These are phyloP conservation scores for Nixonia krombeini DNA, from an alignment of 1,140 invertebrate genomes.

Conservation along the genomic window DNA sequence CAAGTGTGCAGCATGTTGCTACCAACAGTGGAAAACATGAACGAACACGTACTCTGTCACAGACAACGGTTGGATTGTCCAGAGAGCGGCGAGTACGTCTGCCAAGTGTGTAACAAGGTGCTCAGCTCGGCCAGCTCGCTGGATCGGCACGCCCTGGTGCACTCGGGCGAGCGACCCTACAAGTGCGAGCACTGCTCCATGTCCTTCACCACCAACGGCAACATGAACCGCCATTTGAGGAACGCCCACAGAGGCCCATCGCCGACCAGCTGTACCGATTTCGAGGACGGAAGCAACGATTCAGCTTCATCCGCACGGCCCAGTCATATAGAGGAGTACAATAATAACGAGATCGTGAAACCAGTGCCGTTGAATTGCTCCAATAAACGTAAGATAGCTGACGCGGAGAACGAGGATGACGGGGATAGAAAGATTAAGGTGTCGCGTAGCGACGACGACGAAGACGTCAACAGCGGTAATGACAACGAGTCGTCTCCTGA, in stretches of 20 bases:
- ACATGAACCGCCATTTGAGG: constrained; percentile 88
- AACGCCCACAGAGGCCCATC: constrained; percentile 73
- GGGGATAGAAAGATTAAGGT: constrained; percentile 52
- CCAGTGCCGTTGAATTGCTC: constrained; percentile 25
- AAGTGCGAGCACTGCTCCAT: constrained; percentile 84
- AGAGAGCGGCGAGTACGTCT: constrained; percentile 63
- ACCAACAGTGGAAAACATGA: constrained; percentile 20
- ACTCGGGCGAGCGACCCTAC: constrained; percentile 83
- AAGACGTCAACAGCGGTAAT: too few species aligned
- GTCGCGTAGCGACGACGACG: constrained; percentile 26
- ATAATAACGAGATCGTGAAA: constrained; percentile 67
- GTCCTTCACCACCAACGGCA: constrained; percentile 90
- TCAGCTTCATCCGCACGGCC: constrained; percentile 66
- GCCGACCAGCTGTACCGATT: constrained; percentile 60
- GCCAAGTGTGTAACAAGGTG: constrained; percentile 70
- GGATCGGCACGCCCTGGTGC: constrained; percentile 82
- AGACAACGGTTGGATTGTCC: neutral
- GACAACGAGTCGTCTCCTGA: too few species aligned
- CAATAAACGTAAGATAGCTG: constrained; percentile 51
- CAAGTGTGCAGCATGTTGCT: constrained; percentile 28
- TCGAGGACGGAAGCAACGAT: constrained; percentile 63
- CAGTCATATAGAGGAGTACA: constrained; percentile 67
- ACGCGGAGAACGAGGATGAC: constrained; percentile 44
- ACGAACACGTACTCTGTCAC: constrained; percentile 20
- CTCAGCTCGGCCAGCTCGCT: constrained; percentile 84